Evolutionary conservation across 2,888 invertebrate species (phyloP).

Genomic region (Balanococcus diminutus): DNA sequence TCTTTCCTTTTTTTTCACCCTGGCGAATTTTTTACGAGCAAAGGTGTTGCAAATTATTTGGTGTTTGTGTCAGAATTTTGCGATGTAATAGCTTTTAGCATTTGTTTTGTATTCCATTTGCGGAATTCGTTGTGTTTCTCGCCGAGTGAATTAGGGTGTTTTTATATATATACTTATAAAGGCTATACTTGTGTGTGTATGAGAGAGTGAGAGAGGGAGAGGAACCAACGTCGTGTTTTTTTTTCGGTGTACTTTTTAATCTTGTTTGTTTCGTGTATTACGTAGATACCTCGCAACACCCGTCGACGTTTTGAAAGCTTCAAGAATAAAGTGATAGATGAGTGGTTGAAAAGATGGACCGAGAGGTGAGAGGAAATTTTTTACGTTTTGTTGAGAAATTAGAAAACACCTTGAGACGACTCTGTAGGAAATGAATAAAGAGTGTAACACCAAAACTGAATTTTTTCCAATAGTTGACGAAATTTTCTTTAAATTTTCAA

Average conservation of each 20-base stretch:
- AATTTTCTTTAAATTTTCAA: too few relatives aligned
- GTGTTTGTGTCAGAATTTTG: conserved; percentile 34
- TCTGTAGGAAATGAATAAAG: too few relatives aligned
- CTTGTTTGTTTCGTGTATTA: neutral
- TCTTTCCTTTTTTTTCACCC: neutral
- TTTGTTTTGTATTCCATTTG: conserved; percentile 29
- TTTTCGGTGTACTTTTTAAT: neutral
- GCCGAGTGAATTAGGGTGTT: conserved; percentile 19
- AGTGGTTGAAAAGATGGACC: neutral
- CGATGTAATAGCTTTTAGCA: conserved; percentile 28
- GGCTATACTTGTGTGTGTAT: neutral
- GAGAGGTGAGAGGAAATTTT: neutral
- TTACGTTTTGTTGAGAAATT: neutral
- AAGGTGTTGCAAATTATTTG: conserved; percentile 34
- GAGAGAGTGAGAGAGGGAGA: neutral
- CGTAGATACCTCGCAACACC: neutral
- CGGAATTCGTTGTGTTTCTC: neutral
- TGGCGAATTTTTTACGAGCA: neutral
- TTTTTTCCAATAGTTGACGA: too few relatives aligned
- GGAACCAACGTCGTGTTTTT: neutral
- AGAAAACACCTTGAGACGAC: neutral
- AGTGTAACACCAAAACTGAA: too few relatives aligned
- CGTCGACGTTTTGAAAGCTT: neutral
- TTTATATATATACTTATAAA: neutral
- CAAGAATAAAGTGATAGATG: neutral